Base-by-base conservation (phyloP, 2,888 invertebrate genomes). In the Laothoe populi region DNA sequence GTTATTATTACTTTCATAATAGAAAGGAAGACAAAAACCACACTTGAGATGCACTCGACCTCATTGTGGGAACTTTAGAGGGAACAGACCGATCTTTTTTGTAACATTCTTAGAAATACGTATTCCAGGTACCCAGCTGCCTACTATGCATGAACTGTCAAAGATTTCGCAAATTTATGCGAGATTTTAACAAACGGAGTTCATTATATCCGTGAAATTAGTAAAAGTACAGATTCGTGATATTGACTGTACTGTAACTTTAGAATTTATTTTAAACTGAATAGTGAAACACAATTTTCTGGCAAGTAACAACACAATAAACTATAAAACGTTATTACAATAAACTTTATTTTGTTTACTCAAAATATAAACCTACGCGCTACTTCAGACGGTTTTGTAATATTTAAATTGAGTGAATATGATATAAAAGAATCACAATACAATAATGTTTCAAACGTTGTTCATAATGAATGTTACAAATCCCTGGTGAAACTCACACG, bases 51-150 rank as follows among this genome's bases (percentile, higher is more conserved):
- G 77, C 79, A 87, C 88, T 77, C 73, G 75, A 73, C 70, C 66
- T 78, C 78, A 83, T 87, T 92, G 89, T 92, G 92, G 90, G 92
- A 90, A 91, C 83, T 78, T 81, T 79, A 77, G 74, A 84, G 81
- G 81, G 79, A 82, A 83, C 79, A 77, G 83, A 79, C 84, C 86
- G 82, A 83, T 81, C n/a, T n/a, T 87, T 90, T 89, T 88, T 83
- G 78, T 79, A 64, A 68, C 69, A 70, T 90, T 90, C 89, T 81
- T 65, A 75, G 90, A 90, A 90, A 73, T 7, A 72, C 73, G 71
- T 70, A 71, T 72, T 75, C 83, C 92, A 92, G 92, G 91, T 91
- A 92, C 87, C 76, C 69, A 67, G 69, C 78, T 77, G 78, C 76
- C 74, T 74, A 70, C 72, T 64, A 71, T 67, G 40, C 49, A 49